Evolutionary conservation across 2,797 vertebrate genomes (phyloP), one percentile per base, ranked within the genome.

Genomic region (Rachycentron canadum): DNA sequence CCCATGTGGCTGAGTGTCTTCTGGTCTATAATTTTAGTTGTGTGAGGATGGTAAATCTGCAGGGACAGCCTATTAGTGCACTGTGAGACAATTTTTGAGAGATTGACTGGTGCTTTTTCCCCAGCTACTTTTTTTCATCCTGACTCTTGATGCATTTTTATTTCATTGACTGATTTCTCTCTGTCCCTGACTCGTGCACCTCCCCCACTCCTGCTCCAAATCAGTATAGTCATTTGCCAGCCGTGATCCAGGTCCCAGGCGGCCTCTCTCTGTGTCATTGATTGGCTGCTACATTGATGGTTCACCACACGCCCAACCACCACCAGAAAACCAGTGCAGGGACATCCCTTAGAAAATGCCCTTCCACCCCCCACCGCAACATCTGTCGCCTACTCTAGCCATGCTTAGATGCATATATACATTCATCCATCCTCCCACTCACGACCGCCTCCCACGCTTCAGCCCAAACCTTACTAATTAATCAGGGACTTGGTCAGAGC

Each of bases 401-500:
- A 41, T 73, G 76, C 50, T 53, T 34, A 14, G 68, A 60, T 58
- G 49, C 69, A 76, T 53, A 13, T 73, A 82, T 86, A 41, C 43
- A 67, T 80, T 68, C 71, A 45, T 79, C 58, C 57, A 38, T 63
- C 40, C 28, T 8, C 76, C 79, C 80, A 40, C 87, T 86, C 86
- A 81, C 81, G 26, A 59, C 69, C 63, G 71, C 81, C 81, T 86
- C 88, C 87, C 81, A 86, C 86, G 34, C 81, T 59, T 49, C 69
- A 78, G 73, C 69, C 77, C 70, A 67, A 49, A 69, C 79, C 85
- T 79, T 56, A 21, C 71, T 90, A 89, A 92, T 92, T 91, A 91
- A 90, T 89, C 84, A 75, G 76, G 57, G 81, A 76, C 75, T 86
- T 77, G 68, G 64, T 73, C 72, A 52, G 84, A 85, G 76, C 62